Conservation (phyloP, 2,113 vertebrate species). For the Rhodinocichla rosea region DNA sequence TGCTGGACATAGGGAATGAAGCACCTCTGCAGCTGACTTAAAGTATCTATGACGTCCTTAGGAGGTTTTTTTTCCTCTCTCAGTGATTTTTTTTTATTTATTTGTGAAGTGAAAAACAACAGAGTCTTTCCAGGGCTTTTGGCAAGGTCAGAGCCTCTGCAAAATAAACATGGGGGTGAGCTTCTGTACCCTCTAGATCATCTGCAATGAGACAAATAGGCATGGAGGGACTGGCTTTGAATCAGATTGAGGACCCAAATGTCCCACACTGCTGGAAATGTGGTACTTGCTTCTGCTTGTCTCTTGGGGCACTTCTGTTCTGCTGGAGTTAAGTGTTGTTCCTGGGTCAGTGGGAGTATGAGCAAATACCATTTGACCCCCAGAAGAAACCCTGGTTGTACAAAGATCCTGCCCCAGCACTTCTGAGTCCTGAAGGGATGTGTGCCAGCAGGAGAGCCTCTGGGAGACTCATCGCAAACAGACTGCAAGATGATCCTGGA, state of each 20-base stretch:
- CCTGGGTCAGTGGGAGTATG: not conserved
- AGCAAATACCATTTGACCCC: not conserved
- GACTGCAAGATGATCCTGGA: slow-evolving; percentile 1
- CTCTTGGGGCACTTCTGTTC: not conserved
- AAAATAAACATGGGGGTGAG: not conserved
- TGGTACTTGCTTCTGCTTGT: not conserved
- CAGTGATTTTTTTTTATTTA: not conserved
- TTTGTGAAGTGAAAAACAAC: not conserved
- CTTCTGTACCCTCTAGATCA: not conserved
- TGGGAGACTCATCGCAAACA: not conserved
- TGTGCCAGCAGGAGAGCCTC: not conserved
- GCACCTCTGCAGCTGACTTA: slow-evolving; percentile 7
- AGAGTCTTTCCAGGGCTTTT: not conserved
- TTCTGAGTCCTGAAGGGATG: not conserved
- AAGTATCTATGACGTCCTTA: slow-evolving; percentile 13
- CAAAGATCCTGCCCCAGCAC: not conserved
- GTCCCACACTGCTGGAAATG: not conserved
- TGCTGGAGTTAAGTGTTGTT: not conserved
- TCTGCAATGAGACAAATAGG: not conserved
- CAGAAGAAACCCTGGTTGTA: not conserved
- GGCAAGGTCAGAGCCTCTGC: slow-evolving; percentile 38
- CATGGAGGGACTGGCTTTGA: not conserved
- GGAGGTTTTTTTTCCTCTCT: not conserved
- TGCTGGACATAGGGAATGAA: not conserved
- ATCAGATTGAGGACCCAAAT: not conserved